Evolutionary conservation across 2,888 invertebrate genomes (phyloP).

Genomic region (Physocephala rufipes): DNA sequence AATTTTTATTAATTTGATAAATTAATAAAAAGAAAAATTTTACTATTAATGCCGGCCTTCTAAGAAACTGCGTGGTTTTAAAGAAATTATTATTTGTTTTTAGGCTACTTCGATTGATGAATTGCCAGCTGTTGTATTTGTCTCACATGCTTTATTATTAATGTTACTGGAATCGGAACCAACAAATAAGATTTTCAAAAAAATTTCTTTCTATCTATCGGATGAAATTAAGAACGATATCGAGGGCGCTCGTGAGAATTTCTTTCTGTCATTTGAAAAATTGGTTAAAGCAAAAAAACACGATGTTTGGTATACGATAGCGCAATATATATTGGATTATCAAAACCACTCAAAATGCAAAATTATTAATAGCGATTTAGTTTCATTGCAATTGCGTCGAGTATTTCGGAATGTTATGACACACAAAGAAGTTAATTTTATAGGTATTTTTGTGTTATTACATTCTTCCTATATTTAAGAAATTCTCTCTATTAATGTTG

Average conservation of each 20-base stretch:
- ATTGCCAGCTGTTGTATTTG: conserved; percentile 55
- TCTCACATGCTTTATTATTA: conserved; percentile 57
- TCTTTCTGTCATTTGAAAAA: conserved; percentile 58
- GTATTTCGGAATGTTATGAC: conserved; percentile 59
- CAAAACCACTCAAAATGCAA: conserved; percentile 51
- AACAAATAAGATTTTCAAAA: conserved; percentile 49
- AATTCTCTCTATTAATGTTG: no score
- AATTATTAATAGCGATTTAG: conserved; percentile 55
- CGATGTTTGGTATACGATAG: conserved; percentile 59
- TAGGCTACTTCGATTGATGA: conserved; percentile 50
- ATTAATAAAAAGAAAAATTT: no score
- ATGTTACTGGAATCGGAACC: conserved; percentile 52
- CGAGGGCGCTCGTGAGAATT: conserved; percentile 53
- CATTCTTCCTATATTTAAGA: no score
- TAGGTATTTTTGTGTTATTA: conserved; percentile 49
- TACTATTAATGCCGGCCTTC: no score
- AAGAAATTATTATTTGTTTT: neutral
- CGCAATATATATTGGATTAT: conserved; percentile 58
- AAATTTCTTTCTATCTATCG: conserved; percentile 47
- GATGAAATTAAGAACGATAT: conserved; percentile 46
- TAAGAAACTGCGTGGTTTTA: no score
- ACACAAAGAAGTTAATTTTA: conserved; percentile 60
- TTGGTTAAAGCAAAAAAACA: conserved; percentile 62
- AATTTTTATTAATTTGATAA: conserved; percentile 4
- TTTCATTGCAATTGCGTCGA: conserved; percentile 56